These are phyloP conservation scores for Tiphia femorata DNA, from an alignment of 2,888 invertebrate species.

Conservation along the genomic window DNA sequence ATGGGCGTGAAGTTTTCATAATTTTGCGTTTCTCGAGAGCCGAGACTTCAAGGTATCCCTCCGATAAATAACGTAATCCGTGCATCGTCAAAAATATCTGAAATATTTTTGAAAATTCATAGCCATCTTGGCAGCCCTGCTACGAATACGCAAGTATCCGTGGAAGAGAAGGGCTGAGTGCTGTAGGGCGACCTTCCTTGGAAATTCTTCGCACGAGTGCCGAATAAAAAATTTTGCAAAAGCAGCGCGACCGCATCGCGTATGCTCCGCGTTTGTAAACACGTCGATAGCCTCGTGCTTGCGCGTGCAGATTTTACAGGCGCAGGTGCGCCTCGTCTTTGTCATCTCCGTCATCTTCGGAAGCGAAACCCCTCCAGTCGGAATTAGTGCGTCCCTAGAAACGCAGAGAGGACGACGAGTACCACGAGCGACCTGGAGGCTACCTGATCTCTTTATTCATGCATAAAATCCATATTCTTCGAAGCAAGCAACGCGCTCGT, in stretches of 20 bases:
- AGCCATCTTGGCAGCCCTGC: too few species aligned
- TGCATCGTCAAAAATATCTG: too few species aligned
- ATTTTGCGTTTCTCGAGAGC: too few species aligned
- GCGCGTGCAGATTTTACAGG: slow-evolving; percentile 46
- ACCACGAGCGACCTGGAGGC: background rate
- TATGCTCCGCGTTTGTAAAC: slow-evolving; percentile 42
- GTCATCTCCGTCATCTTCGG: slow-evolving; percentile 12
- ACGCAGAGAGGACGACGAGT: slow-evolving; percentile 1
- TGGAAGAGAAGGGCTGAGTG: too few species aligned
- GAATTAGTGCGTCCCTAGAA: slow-evolving; percentile 43
- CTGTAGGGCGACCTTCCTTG: too few species aligned
- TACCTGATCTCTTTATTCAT: slow-evolving; percentile 48
- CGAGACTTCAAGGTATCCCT: too few species aligned
- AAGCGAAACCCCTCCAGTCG: slow-evolving; percentile 11
- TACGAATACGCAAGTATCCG: too few species aligned
- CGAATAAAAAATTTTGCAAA: slow-evolving; percentile 41
- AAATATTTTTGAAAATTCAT: too few species aligned
- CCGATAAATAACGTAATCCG: too few species aligned
- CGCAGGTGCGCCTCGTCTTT: slow-evolving; percentile 27
- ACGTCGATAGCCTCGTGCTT: slow-evolving; percentile 43
- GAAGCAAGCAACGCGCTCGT: slow-evolving; percentile 56
- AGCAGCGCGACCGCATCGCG: slow-evolving; percentile 34
- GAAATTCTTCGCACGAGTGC: slow-evolving; percentile 12
- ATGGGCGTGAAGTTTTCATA: too few species aligned
- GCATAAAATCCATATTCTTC: slow-evolving; percentile 64